Evolutionary conservation across 2,888 invertebrate species (phyloP).

Genomic region (Andrena hattorfiana): DNA sequence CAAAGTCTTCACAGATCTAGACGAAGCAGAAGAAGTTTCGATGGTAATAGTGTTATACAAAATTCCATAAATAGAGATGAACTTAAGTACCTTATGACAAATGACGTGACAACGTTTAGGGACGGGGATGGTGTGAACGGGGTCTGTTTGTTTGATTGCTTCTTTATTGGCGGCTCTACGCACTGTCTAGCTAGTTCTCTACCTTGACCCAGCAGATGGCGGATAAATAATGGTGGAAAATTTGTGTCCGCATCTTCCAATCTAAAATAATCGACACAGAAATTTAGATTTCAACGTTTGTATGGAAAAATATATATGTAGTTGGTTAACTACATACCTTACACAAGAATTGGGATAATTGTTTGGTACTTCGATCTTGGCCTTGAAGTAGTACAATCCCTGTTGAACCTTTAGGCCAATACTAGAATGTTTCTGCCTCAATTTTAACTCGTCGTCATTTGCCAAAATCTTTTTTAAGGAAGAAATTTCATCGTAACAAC

Average conservation of each 20-base stretch:
- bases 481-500: conserved; percentile 90
- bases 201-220: conserved; percentile 88
- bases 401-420: conserved; percentile 87
- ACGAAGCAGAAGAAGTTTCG: conserved; percentile 64
- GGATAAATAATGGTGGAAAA: conserved; percentile 88
- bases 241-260: conserved; percentile 88
- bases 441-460: conserved; percentile 87
- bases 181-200: conserved; percentile 89
- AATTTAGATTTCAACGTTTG: neutral
- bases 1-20: conserved; percentile 87
- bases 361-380: conserved; percentile 88
- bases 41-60: neutral
- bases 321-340: conserved; percentile 82
- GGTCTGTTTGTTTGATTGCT: conserved; percentile 85
- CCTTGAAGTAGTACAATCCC: conserved; percentile 87
- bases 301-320: conserved; percentile 35
- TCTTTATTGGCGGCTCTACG: conserved; percentile 89
- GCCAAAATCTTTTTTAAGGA: conserved; percentile 86
- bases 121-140: conserved; percentile 88
- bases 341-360: conserved; percentile 87
- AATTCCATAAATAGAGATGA: neutral
- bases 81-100: conserved; percentile 85
- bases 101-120: conserved; percentile 87
- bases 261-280: conserved; percentile 80
- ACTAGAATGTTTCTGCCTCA: conserved; percentile 89